A percentile compares a stretch with the other conserved stretches of the same genome.
Conservation (phyloP, 2,113 vertebrate species). For the Vulpes lagopus region DNA sequence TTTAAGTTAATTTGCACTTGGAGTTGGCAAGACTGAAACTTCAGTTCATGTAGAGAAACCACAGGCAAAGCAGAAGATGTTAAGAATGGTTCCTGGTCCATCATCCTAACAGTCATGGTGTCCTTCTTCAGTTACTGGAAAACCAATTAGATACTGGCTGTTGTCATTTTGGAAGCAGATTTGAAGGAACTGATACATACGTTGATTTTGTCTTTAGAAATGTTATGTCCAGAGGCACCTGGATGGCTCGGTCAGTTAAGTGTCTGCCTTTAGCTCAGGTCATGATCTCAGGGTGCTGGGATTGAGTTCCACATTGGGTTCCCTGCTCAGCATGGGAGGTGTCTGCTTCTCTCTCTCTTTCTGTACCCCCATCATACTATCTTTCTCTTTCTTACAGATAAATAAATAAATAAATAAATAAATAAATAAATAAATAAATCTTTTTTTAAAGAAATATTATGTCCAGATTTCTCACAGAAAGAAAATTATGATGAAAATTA, state of each 20-base stretch:
- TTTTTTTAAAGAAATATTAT: not conserved
- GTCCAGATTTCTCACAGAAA: conserved; percentile 16
- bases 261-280: too few species aligned
- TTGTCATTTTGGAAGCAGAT: not conserved
- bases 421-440: too few species aligned
- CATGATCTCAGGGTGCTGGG: too few species aligned
- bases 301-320: too few species aligned
- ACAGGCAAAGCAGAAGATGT: not conserved
- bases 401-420: too few species aligned
- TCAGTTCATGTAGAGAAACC: conserved; percentile 59
- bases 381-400: too few species aligned
- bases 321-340: too few species aligned
- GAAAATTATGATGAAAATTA: conserved; percentile 13
- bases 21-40: conserved; percentile 49
- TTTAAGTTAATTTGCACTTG: conserved; percentile 78
- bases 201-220: conserved; percentile 1
- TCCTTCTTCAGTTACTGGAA: not conserved
- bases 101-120: conserved; percentile 6
- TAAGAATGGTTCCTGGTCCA: not conserved
- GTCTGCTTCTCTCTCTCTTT: too few species aligned
- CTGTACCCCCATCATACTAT: too few species aligned
- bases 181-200: not conserved
- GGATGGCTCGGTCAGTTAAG: too few species aligned
- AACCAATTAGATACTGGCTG: not conserved
- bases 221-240: not conserved